Percentiles rank a stretch among this genome's conserved stretches.
Evolutionary conservation across 2,888 invertebrate species (phyloP).

Genomic region (Drosophila emarginata): DNA sequence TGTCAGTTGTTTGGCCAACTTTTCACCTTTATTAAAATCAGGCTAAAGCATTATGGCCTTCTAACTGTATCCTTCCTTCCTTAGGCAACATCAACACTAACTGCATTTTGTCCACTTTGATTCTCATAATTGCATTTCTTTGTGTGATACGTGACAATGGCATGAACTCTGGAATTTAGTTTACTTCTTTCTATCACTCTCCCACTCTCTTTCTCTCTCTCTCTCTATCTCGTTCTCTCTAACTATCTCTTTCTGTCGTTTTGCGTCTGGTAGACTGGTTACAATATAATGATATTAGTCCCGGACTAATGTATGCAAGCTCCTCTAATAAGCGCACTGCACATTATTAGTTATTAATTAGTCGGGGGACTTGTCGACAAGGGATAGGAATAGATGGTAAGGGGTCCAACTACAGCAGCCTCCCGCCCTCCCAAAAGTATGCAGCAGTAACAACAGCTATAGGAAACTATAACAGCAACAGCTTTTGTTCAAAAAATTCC

Average conservation of each 20-base stretch:
- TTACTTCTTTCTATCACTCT: background rate
- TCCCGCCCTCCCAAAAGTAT: conserved; percentile 14
- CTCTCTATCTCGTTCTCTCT: background rate
- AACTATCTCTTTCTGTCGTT: background rate
- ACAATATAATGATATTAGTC: conserved; percentile 65
- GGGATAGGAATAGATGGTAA: background rate
- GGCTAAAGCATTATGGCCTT: background rate
- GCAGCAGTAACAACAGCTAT: conserved; percentile 1
- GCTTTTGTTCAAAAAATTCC: conserved; percentile 50
- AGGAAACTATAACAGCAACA: background rate
- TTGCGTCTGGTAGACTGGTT: conserved; percentile 17
- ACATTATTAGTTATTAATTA: conserved; percentile 75
- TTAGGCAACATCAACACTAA: conserved; percentile 51
- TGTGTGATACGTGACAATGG: conserved; percentile 45
- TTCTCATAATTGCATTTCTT: conserved; percentile 73
- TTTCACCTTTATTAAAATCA: conserved; percentile 1
- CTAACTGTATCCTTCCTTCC: background rate
- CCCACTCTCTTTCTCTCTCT: background rate
- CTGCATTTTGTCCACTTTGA: conserved; percentile 72
- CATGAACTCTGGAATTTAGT: conserved; percentile 21
- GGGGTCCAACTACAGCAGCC: background rate
- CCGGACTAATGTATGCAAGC: conserved; percentile 66
- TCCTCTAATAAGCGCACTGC: conserved; percentile 70
- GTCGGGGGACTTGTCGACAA: conserved; percentile 48
- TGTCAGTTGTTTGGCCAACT: conserved; percentile 62